Conservation (phyloP, 1,140 invertebrate species). For the Caenorhabditis inopinata region DNA sequence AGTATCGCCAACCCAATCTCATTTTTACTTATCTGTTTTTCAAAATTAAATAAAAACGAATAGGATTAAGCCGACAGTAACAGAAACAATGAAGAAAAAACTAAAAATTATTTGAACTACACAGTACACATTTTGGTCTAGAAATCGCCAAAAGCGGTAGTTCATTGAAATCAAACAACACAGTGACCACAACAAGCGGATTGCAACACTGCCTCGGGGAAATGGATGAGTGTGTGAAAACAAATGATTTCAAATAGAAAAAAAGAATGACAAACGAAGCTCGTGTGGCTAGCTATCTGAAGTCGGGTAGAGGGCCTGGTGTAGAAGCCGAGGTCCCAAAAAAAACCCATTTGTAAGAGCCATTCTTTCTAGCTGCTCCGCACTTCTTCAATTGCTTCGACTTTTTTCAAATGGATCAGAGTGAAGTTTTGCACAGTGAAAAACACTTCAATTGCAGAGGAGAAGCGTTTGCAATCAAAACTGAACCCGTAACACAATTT, state of each 20-base stretch:
- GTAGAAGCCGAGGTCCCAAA: not conserved
- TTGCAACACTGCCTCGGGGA: conserved; percentile 28
- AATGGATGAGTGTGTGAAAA: not conserved
- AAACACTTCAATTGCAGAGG: not conserved
- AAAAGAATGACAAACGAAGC: too few species aligned
- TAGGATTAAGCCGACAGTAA: too few species aligned
- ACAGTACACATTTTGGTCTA: not conserved
- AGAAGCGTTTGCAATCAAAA: conserved; percentile 21
- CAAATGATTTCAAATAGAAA: not conserved
- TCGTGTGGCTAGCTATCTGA: too few species aligned
- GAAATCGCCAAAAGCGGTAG: not conserved
- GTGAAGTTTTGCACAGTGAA: not conserved
- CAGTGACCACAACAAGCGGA: not conserved
- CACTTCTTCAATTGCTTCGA: conserved; percentile 14
- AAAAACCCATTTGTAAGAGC: conserved; percentile 27
- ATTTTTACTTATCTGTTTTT: not conserved
- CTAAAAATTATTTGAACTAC: not conserved
- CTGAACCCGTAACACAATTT: not conserved
- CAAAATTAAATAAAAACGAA: too few species aligned
- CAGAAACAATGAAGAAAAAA: too few species aligned
- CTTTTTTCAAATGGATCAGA: not conserved
- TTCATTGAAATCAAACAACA: conserved; percentile 12
- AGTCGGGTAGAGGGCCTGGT: not conserved
- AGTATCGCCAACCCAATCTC: not conserved
- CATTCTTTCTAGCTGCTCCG: conserved; percentile 25